Evolutionary conservation across 2,797 vertebrate species (phyloP), one percentile per base, ranked within the genome.

Genomic region (Nasua narica): DNA sequence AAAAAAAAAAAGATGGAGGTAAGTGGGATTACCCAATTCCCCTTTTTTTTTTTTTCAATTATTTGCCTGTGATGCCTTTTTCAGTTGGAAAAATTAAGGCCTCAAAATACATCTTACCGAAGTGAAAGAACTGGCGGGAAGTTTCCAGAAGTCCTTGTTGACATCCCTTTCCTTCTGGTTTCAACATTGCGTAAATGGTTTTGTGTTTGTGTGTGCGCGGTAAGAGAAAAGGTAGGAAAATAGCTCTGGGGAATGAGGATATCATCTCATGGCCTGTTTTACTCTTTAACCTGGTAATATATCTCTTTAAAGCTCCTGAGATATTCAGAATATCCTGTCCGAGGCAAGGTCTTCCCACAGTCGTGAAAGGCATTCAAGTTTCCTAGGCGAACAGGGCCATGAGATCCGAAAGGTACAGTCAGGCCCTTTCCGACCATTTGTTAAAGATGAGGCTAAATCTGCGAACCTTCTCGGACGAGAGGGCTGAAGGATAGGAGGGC

Each of bases 371-470:
- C 76, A 95, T 88, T 76, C 69, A 70, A 67, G 91, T 93, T 91
- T 93, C 78, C 56, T 50, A 29, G 69, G 35, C 56, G 70, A 91
- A 87, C 67, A 43, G 52, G 74, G 83, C 7, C 2, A 78, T 65
- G 87, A 72, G 90, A 79, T 46, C 67, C 86, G 72, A 85, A 78
- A 93, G 94, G 92, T 2, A 70, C 54, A 60, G 70, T 40, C 67
- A 81, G 62, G 94, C 83, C 93, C 46, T 97, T 95, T 83, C 95
- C 97, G 96, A 97, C 97, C 94, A 27, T 93, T 98, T 90, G 88
- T 96, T 98, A 97, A 98, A 97, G 96, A 85, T 84, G 96, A 95
- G 94, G 96, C 54, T 54, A 79, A 95, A 79, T 62, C 94, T 65
- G 84, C 43, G 82, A 96, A 93, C 29, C 43, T 74, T 6, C 94